phyloP scores from a whole-genome alignment of 2,797 vertebrate genomes.

The Liparis tanakae region DNA sequence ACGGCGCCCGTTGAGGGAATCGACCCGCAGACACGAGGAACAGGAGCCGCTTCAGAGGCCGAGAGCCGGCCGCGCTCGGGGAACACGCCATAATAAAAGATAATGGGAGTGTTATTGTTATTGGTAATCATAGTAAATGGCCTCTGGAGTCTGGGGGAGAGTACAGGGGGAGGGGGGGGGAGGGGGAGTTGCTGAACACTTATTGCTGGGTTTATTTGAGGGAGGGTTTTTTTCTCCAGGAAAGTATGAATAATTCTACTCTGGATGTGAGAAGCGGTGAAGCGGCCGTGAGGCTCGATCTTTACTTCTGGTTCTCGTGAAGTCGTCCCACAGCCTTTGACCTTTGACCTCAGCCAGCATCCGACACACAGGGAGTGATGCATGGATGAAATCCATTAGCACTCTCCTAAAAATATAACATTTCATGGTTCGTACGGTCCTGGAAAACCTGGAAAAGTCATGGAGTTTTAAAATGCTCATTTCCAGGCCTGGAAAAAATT shows the following conservation, averaged over 20 bases:
- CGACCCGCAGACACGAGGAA: slow-evolving; percentile 56
- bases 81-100: slow-evolving; percentile 76
- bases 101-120: slow-evolving; percentile 76
- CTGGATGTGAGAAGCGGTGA: not conserved
- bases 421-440: too few relatives aligned
- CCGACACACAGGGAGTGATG: not conserved
- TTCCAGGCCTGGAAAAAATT: too few relatives aligned
- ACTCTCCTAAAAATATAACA: not conserved
- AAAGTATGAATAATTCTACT: slow-evolving; percentile 38
- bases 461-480: too few relatives aligned
- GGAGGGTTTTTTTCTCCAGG: slow-evolving; percentile 11
- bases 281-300: not conserved
- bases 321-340: slow-evolving; percentile 2
- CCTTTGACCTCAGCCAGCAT: not conserved
- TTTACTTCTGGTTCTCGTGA: slow-evolving; percentile 2
- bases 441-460: too few relatives aligned
- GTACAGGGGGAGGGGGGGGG: slow-evolving; percentile 21
- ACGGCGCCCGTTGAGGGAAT: slow-evolving; percentile 54
- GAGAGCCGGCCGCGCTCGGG: slow-evolving; percentile 53
- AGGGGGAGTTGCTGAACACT: slow-evolving; percentile 41
- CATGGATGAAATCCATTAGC: not conserved
- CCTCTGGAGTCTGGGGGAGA: slow-evolving; percentile 58
- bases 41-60: slow-evolving; percentile 64
- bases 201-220: slow-evolving; percentile 19
- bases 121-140: slow-evolving; percentile 76